Evolutionary conservation across 2,888 invertebrate genomes (phyloP), one percentile per base, ranked within the genome.

Genomic region (Rhabditophanes sp.): DNA sequence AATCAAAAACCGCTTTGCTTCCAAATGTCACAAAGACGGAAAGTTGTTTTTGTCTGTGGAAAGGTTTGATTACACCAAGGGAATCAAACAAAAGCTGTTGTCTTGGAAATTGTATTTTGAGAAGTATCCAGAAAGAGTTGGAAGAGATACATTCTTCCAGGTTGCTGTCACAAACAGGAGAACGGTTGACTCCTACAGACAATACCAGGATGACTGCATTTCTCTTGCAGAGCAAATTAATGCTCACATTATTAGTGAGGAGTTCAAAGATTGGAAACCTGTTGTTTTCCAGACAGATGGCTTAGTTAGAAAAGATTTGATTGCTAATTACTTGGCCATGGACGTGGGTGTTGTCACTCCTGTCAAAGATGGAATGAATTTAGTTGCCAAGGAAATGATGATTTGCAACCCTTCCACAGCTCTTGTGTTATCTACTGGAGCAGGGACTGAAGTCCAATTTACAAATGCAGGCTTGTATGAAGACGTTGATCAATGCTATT

Each of bases 251-350:
- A 6, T 16, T 21, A 16, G 19, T 34, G 15, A 27, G 3, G 19
- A 21, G 9, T n/a, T 8, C 48, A 50, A 15, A 49, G 54, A 32
- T 53, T 52, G 26, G 30, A 19, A 24, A 6, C 50, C 56, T 7
- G 20, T 56, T 5, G 42, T 44, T n/a, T 56, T 57, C 40, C 42
- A 46, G 25, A 57, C 49, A 2, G 53, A 54, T 21, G 34, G 35
- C 24, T 41, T 62, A 16, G 55, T 53, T 17, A 42, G 62, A 22
- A 39, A 41, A 12, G 54, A 60, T 11, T 34, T 61, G 7, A 53
- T 64, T 2, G 62, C 60, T 9, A 59, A 59, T 25, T 64, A 64
- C 22, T 37, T 64, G 28, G 64, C 64, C n/a, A 63, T 65, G 62
- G 64, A 64, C 32, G 50, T 64, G 14, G 64, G 64, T 12, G 55